Base-by-base conservation (phyloP, 1,140 invertebrate genomes). In the Vollenhovia emeryi region DNA sequence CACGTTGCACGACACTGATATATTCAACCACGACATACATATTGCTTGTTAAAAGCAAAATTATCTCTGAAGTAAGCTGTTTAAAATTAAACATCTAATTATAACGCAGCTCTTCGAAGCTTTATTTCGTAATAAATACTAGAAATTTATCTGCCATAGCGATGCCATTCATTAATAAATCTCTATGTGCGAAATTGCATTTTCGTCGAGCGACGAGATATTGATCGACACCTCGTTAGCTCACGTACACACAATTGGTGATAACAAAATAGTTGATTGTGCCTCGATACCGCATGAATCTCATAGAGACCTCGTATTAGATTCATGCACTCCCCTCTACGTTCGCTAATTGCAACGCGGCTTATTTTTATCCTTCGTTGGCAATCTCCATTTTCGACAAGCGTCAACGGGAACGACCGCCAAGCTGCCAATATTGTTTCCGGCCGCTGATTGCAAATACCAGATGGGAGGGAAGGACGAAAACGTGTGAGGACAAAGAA, bases 371-470 rank as follows among this genome's bases (percentile, higher is more conserved):
- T 69, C 45, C 36, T 55, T 24, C 40, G 27, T 11, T 15, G 40
- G 40, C 9, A 59, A 75, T 71, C n/a, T n/a, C 57, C 68, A n/a
- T 62, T 50, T 73, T 68, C 86, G 36, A 69, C 57, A 27, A 55
- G 36, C 75, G 74, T 36, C 50, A 33, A 66, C 40, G 18, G 13
- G 11, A n/a, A 64, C 33, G 66, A 52, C n/a, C n/a, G 52, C 5
- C 80, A 50, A 64, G 33, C 87, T 86, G 80, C 52, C 89, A 69
- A 90, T 90, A 89, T 90, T 88, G 87, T 92, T 93, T 93, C 91
- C 92, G 90, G 62, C 74, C 85, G 89, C 57, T 92, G 92, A 93
- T 91, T 92, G 87, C 89, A 76, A 91, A 87, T 91, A 79, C 50
- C 79, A 75, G 79, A 45, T n/a, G 24, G 15, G 27, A 68, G 64